Base-by-base conservation (phyloP, 30 jellyfish, hydroid and myxozoan genomes). In the Hydractinia symbiolongicarpus region DNA sequence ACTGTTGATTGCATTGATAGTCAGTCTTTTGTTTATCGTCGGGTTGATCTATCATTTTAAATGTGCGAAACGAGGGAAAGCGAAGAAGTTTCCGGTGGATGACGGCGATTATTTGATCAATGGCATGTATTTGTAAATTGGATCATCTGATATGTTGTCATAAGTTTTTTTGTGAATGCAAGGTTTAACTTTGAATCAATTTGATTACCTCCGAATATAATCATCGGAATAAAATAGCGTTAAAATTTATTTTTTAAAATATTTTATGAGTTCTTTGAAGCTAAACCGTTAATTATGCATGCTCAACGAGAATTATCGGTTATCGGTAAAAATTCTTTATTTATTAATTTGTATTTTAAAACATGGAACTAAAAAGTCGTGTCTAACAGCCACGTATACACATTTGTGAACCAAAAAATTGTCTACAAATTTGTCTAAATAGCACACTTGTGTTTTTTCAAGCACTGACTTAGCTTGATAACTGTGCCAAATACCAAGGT, bases 81-180 rank as follows among this genome's bases (percentile, higher is more conserved):
- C 76, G 74, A 91, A 91, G 94, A 91, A 91, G 92, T 83, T 91
- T 82, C 95, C 98, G 30, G 98, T 91, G 78, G 98, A 91, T 67
- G 98, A 91, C 83, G 98, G 98, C 6, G 98, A 91, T 78, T 91
- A 91, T 62, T 84, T 91, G 67, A 91, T 91, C 75, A 91, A 91
- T 77, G 98, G 98, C 60, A 91, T 91, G 98, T 91, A 91, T 79
- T 70, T 91, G 82, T 90, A 79, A 78, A 13, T 51, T 14, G 16
- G 53, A 17, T 66, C 7, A 11, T 50, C 30, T 64, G 9, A 6
- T 64, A 44, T 64, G 74, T 64, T 64, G 74, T 51, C 44, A 30
- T 30, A 30, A 30, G 44, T 30, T 30, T 30, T 30, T 30, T 30
- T 30, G 2, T 30, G 44, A 30, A 2, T 30, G 44, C 2, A 58